phyloP scores from a whole-genome alignment of 2,797 vertebrate species.

The Oreonectes daqikongensis region DNA sequence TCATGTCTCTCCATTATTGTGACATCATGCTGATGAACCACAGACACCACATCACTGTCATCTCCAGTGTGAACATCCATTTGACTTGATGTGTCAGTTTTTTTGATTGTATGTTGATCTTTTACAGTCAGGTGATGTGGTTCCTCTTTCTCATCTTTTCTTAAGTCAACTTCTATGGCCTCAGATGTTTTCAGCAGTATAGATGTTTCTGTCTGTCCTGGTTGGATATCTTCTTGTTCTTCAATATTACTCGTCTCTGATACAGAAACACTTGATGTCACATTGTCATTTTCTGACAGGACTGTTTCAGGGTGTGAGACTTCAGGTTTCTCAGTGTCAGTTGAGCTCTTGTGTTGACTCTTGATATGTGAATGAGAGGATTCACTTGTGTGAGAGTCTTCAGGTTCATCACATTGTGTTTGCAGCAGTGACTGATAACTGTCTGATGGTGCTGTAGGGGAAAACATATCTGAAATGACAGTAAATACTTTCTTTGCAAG shows the following conservation, averaged over 20 bases:
- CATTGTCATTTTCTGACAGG: background rate
- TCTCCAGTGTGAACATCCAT: background rate
- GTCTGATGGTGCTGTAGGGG: background rate
- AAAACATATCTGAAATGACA: background rate
- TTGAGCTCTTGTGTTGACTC: background rate
- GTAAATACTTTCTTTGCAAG: background rate
- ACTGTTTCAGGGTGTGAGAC: background rate
- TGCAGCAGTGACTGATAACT: background rate
- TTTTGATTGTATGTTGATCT: background rate
- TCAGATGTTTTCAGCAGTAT: background rate
- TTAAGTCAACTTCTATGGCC: background rate
- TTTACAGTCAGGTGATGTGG: background rate
- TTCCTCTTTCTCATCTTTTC: background rate
- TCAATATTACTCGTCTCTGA: background rate
- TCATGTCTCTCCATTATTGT: background rate
- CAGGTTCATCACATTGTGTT: background rate
- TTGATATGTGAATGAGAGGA: background rate
- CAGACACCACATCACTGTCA: background rate
- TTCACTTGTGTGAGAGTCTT: background rate
- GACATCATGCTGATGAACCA: background rate
- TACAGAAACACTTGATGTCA: background rate
- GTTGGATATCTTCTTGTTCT: background rate
- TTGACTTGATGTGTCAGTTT: background rate
- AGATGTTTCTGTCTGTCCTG: background rate
- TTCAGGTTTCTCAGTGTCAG: background rate